phyloP scores from a whole-genome alignment of 2,113 vertebrate genomes.

The Dendrocopos noguchii region DNA sequence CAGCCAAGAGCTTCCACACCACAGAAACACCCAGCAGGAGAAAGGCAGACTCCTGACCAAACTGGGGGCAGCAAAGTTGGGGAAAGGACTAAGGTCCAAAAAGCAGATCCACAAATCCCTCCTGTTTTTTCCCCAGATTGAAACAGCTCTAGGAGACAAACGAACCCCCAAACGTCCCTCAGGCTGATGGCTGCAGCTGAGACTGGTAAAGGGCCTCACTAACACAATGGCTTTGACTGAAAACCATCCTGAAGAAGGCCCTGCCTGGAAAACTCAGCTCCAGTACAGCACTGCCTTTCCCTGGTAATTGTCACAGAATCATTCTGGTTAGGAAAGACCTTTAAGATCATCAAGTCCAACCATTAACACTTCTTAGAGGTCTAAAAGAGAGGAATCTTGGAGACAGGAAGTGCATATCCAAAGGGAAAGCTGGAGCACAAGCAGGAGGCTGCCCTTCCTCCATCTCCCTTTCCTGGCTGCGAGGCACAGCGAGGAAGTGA shows the following conservation, averaged over 20 bases:
- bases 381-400: background rate
- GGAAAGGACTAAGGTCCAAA: background rate
- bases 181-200: background rate
- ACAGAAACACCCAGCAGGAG: background rate
- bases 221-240: rapidly evolving
- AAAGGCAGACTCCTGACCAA: background rate
- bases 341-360: too few species aligned
- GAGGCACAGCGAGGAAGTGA: constrained; percentile 42
- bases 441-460: background rate
- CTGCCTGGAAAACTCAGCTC: background rate
- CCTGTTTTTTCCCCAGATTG: background rate
- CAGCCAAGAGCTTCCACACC: background rate
- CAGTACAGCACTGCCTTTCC: background rate
- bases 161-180: background rate
- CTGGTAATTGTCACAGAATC: too few species aligned
- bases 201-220: background rate
- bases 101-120: too few species aligned
- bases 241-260: background rate
- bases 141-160: background rate
- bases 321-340: too few species aligned
- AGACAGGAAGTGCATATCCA: background rate
- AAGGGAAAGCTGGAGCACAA: background rate
- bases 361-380: background rate
- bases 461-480: constrained; percentile 8
- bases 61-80: background rate